Evolutionary conservation across 2,888 invertebrate genomes (phyloP).

Genomic region (Caenorhabditis sulstoni): DNA sequence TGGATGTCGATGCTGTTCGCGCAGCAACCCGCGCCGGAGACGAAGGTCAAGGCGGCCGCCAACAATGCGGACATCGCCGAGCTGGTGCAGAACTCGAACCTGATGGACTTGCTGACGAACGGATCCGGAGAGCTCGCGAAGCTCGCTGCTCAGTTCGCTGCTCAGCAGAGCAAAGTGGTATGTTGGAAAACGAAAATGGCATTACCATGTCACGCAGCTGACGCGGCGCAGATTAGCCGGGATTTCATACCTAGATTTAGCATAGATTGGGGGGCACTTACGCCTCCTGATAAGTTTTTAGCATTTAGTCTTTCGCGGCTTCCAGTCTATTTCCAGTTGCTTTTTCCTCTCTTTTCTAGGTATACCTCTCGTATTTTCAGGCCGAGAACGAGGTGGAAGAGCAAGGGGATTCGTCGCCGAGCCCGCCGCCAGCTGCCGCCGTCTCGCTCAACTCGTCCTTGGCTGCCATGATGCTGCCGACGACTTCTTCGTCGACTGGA

Average conservation of each 20-base stretch:
- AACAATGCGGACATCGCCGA: constrained; percentile 4
- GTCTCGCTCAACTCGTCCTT: constrained; percentile 28
- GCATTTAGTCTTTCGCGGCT: neutral
- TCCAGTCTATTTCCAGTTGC: neutral
- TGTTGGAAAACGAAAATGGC: constrained; percentile 5
- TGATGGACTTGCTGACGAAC: constrained; percentile 35
- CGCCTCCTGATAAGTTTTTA: neutral
- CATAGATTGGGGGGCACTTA: neutral
- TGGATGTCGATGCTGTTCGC: constrained; percentile 27
- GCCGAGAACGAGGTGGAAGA: constrained; percentile 26
- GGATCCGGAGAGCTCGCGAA: constrained; percentile 20
- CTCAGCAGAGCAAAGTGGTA: constrained; percentile 25
- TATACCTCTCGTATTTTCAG: constrained; percentile 15
- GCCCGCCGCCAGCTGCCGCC: constrained; percentile 23
- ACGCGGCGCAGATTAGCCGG: neutral
- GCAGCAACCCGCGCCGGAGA: constrained; percentile 17
- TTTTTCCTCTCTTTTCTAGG: neutral
- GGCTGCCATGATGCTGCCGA: constrained; percentile 34
- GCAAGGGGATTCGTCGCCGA: constrained; percentile 19
- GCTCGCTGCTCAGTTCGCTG: constrained; percentile 23
- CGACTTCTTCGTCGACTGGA: constrained; percentile 38
- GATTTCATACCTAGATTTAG: constrained; percentile 8
- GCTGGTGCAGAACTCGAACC: constrained; percentile 19
- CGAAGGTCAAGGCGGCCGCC: neutral
- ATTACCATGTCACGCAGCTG: constrained; percentile 1